These are phyloP conservation scores for Steinernema feltiae DNA, from an alignment of 1,140 invertebrate species.

Conservation along the genomic window DNA sequence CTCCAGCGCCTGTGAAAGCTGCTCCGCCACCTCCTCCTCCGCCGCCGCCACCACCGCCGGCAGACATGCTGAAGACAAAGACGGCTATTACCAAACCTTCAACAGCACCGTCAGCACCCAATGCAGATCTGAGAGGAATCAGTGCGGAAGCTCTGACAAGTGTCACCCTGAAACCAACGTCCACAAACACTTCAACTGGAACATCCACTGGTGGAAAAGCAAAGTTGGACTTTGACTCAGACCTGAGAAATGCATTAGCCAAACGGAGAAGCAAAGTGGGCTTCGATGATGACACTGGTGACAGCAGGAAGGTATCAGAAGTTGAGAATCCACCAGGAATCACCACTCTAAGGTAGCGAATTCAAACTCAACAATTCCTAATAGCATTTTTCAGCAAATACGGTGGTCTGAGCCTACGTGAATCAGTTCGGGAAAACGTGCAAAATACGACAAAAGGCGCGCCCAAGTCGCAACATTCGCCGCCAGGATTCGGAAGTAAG, in stretches of 20 bases:
- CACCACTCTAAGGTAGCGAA: constrained; percentile 18
- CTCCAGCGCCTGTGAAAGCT: background rate
- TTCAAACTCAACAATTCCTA: constrained; percentile 9
- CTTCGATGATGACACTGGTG: too few relatives aligned
- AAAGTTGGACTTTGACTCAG: constrained; percentile 48
- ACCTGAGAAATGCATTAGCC: constrained; percentile 53
- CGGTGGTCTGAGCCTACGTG: constrained; percentile 45
- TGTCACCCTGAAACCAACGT: constrained; percentile 46
- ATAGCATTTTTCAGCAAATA: constrained; percentile 28
- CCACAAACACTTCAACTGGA: constrained; percentile 20
- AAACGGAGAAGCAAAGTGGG: constrained; percentile 50
- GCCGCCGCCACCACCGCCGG: constrained; percentile 48
- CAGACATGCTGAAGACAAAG: constrained; percentile 29
- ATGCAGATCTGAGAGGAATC: constrained; percentile 38
- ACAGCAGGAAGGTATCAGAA: constrained; percentile 50
- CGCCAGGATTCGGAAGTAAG: constrained; percentile 52
- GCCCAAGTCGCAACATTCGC: constrained; percentile 48
- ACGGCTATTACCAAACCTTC: background rate
- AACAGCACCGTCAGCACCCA: constrained; percentile 16
- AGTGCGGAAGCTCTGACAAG: constrained; percentile 43
- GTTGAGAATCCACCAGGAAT: constrained; percentile 17
- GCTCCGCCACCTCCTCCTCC: constrained; percentile 29
- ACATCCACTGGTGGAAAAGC: background rate
- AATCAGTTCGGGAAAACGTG: constrained; percentile 53
- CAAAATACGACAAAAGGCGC: constrained; percentile 14